These are phyloP conservation scores for Serripes groenlandicus DNA, from an alignment of 2,888 invertebrate genomes.

Conservation along the genomic window DNA sequence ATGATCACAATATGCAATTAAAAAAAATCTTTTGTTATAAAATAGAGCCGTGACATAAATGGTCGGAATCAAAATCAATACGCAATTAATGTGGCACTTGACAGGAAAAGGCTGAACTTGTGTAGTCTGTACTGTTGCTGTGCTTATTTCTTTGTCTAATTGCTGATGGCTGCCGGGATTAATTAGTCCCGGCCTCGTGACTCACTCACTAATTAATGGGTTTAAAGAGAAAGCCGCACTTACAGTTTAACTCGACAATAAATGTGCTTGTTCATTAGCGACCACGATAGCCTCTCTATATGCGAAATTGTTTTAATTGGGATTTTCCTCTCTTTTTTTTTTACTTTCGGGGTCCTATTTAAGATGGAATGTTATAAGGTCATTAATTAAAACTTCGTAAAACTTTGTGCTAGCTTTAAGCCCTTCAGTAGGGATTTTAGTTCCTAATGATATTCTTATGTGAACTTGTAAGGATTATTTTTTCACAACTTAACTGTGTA, in stretches of 20 bases:
- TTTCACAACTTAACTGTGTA: too few species aligned
- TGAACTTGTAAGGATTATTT: too few species aligned
- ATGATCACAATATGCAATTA: too few species aligned
- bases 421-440: background rate
- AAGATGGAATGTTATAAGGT: conserved; percentile 17
- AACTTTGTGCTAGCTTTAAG: background rate
- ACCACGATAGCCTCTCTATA: conserved; percentile 19
- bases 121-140: background rate
- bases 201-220: conserved; percentile 68
- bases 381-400: conserved; percentile 8
- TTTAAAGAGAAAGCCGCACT: conserved; percentile 53
- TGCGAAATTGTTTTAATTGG: conserved; percentile 43
- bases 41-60: background rate
- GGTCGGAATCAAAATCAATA: conserved; percentile 48
- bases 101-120: conserved; percentile 3
- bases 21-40: conserved; percentile 1
- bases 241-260: conserved; percentile 44
- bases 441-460: background rate
- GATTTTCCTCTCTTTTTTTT: conserved; percentile 14
- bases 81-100: conserved; percentile 51
- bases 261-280: conserved; percentile 37
- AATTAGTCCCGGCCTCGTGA: conserved; percentile 66
- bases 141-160: conserved; percentile 67
- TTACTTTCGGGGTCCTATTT: background rate
- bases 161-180: conserved; percentile 64